phyloP scores from a whole-genome alignment of 2,888 invertebrate genomes.

The Sarcophaga carnaria region DNA sequence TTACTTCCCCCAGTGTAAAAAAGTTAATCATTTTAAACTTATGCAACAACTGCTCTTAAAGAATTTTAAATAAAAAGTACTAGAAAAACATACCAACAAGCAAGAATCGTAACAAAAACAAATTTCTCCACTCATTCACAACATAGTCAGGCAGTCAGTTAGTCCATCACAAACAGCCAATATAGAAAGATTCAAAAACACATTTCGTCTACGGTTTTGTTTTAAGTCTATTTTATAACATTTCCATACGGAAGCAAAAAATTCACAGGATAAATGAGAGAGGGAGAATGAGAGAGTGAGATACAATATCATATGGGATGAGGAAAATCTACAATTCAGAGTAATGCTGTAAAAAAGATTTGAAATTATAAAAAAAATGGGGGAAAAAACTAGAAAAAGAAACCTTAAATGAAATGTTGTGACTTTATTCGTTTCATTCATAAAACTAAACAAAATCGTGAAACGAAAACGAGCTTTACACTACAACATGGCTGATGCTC shows the following conservation, averaged over 20 bases:
- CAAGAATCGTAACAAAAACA: not conserved
- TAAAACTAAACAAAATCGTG: slow-evolving; percentile 59
- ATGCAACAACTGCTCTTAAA: slow-evolving; percentile 5
- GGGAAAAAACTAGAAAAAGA: not conserved
- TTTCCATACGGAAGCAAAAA: slow-evolving; percentile 55
- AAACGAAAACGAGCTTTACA: slow-evolving; percentile 30
- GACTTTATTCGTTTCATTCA: slow-evolving; percentile 60
- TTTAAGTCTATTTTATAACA: slow-evolving; percentile 21
- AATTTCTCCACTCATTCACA: slow-evolving; percentile 17
- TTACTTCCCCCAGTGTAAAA: too few species aligned
- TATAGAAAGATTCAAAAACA: slow-evolving; percentile 19
- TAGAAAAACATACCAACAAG: not conserved
- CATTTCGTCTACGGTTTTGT: not conserved
- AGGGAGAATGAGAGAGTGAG: slow-evolving; percentile 3
- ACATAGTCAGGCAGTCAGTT: not conserved
- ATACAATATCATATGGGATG: not conserved
- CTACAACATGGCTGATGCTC: not conserved
- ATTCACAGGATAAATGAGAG: not conserved
- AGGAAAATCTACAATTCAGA: slow-evolving; percentile 28
- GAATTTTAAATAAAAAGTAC: not conserved
- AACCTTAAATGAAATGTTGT: slow-evolving; percentile 16
- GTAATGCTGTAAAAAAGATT: not conserved
- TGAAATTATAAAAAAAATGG: not conserved
- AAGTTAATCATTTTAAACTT: too few species aligned
- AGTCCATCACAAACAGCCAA: slow-evolving; percentile 13